phyloP scores from a whole-genome alignment of 2,888 invertebrate genomes.

The Linnaemya vulpina region DNA sequence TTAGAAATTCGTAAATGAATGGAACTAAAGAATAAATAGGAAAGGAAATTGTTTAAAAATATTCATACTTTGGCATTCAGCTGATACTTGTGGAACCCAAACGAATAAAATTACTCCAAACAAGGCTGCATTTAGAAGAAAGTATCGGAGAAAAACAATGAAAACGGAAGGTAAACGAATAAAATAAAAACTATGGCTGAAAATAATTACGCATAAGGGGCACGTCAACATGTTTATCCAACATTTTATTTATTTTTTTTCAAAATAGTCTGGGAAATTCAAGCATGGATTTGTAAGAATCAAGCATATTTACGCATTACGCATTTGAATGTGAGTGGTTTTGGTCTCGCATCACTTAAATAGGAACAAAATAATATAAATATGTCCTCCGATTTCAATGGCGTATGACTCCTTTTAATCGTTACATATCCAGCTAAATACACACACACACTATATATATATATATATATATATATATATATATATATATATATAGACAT shows the following conservation, averaged over 20 bases:
- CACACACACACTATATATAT: no score
- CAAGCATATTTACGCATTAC: no score
- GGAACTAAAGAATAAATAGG: conserved; percentile 57
- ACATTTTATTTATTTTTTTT: neutral
- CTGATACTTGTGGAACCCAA: conserved; percentile 84
- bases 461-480: no score
- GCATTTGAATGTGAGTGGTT: no score
- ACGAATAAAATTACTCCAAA: conserved; percentile 83
- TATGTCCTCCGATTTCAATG: no score
- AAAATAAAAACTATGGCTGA: conserved; percentile 42
- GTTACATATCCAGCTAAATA: no score
- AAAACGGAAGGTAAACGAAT: conserved; percentile 57
- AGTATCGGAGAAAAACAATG: conserved; percentile 75
- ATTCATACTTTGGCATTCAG: conserved; percentile 87
- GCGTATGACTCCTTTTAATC: no score
- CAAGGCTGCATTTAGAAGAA: conserved; percentile 81
- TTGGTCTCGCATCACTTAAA: no score
- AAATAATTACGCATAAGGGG: neutral
- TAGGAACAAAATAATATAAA: no score
- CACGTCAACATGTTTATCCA: neutral
- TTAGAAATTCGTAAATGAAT: conserved; percentile 62
- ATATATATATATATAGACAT: no score
- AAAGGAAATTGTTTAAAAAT: conserved; percentile 59
- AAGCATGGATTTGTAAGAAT: no score
- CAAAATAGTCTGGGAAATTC: neutral